Base-by-base conservation (phyloP, 2,888 invertebrate species). In the Oeneis ivallda region DNA sequence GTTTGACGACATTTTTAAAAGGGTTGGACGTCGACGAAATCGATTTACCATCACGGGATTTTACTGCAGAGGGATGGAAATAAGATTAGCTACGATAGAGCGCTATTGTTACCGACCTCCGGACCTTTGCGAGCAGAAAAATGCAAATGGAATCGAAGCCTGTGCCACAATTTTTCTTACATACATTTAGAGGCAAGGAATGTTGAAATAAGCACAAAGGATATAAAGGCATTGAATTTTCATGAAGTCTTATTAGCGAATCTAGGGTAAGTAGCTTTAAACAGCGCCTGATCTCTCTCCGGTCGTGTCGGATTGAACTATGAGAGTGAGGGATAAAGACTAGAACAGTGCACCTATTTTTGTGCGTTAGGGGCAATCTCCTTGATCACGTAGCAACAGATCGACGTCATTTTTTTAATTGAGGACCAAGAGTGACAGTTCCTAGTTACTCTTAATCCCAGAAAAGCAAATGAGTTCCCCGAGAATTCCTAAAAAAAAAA, bases 51-150 rank as follows among this genome's bases (percentile, higher is more conserved):
- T 80, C 79, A 80, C 74, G 76, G 80, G 74, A 75, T 83, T 78
- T 70, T 71, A 74, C 73, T 76, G 72, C 76, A 79, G 77, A 79
- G 74, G 75, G 75, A 75, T 74, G 74, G 75, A 80, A 83, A 85
- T 80, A 74, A 76, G 81, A 84, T 83, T 81, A 81, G 52, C 50
- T 59, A 52, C 72, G 76, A 80, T 80, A 79, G 80, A 76, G 76
- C 80, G 79, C 74, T 76, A 79, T 78, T 75, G 77, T 74, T 72
- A 76, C 71, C 75, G 75, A 75, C 75, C 75, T 73, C 73, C 69
- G 74, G 76, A 71, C 73, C 75, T 78, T 81, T 80, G 79, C 79
- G 75, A 71, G 65, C 70, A 71, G 76, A 77, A 82, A 52, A 84
- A 85, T 84, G 81, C 80, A 83, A 83, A 85, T 83, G 69, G 75